Evolutionary conservation across 2,888 invertebrate genomes (phyloP).

Genomic region (Thymelicus sylvestris): DNA sequence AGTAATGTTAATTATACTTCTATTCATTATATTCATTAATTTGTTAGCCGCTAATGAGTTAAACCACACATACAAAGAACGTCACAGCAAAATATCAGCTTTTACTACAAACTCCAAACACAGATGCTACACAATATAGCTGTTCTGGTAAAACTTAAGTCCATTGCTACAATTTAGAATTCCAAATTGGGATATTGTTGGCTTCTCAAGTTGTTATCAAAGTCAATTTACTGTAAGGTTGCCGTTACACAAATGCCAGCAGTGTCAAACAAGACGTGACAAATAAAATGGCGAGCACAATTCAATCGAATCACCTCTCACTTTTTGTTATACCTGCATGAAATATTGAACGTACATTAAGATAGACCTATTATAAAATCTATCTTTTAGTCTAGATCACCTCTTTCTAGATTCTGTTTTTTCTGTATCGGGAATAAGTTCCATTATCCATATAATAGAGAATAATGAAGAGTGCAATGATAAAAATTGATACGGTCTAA

Average conservation of each 20-base stretch:
- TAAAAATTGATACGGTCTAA: too few relatives aligned
- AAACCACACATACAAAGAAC: too few relatives aligned
- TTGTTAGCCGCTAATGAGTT: too few relatives aligned
- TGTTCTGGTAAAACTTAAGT: slow-evolving; percentile 20
- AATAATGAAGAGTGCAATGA: too few relatives aligned
- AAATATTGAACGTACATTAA: slow-evolving; percentile 26
- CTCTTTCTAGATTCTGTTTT: too few relatives aligned
- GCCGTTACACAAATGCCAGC: slow-evolving; percentile 53
- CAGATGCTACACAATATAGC: neutral
- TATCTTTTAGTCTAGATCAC: too few relatives aligned
- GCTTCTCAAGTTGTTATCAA: slow-evolving; percentile 27
- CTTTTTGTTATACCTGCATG: slow-evolving; percentile 51
- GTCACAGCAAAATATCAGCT: neutral
- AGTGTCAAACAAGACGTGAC: slow-evolving; percentile 74
- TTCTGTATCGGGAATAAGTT: too few relatives aligned
- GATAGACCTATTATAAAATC: neutral
- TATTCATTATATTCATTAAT: too few relatives aligned
- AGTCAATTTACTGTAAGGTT: slow-evolving; percentile 31
- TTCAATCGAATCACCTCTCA: slow-evolving; percentile 66
- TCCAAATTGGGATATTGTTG: slow-evolving; percentile 31
- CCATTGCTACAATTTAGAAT: slow-evolving; percentile 21
- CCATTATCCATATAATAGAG: too few relatives aligned
- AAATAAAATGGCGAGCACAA: slow-evolving; percentile 69
- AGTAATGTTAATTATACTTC: too few relatives aligned
- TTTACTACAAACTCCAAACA: neutral